A percentile compares a stretch with the other conserved stretches of the same genome.
phyloP scores from a whole-genome alignment of 30 jellyfish, hydroid and myxozoan genomes.

The Cassiopea andromeda region DNA sequence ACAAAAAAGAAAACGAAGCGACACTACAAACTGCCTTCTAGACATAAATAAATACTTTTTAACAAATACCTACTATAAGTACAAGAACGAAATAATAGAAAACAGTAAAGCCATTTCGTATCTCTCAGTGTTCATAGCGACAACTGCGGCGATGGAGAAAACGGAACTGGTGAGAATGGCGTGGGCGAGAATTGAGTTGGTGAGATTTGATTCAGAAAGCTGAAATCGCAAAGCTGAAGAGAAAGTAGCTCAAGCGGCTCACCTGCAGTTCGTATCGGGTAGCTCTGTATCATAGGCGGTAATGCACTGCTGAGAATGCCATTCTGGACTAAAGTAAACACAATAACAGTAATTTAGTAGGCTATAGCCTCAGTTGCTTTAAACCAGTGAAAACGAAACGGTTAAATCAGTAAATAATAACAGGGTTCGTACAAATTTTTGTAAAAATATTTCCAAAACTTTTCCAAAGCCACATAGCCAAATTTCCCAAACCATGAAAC shows the following conservation, averaged over 20 bases:
- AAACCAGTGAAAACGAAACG: too few species aligned
- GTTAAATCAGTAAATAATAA: too few species aligned
- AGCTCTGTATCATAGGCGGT: conserved; percentile 83
- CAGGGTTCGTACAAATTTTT: too few species aligned
- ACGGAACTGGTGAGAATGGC: conserved; percentile 26
- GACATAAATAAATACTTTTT: neutral
- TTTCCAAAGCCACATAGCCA: too few species aligned
- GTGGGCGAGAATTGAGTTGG: conserved; percentile 22
- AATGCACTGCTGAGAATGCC: conserved; percentile 95
- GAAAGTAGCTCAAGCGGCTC: conserved; percentile 89
- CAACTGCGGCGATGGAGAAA: conserved; percentile 44
- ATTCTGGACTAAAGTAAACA: conserved; percentile 76
- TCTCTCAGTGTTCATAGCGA: neutral
- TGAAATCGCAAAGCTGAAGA: conserved; percentile 77
- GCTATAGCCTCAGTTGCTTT: neutral
- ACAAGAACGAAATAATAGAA: neutral
- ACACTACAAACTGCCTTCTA: neutral
- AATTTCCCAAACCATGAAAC: too few species aligned
- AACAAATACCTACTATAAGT: neutral
- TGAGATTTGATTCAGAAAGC: conserved; percentile 33
- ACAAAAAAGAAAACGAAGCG: neutral
- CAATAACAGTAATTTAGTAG: neutral
- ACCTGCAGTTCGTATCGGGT: conserved; percentile 98
- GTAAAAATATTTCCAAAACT: too few species aligned
- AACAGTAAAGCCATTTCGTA: neutral